Evolutionary conservation across 2,888 invertebrate genomes (phyloP).

Genomic region (Alcis repandata): DNA sequence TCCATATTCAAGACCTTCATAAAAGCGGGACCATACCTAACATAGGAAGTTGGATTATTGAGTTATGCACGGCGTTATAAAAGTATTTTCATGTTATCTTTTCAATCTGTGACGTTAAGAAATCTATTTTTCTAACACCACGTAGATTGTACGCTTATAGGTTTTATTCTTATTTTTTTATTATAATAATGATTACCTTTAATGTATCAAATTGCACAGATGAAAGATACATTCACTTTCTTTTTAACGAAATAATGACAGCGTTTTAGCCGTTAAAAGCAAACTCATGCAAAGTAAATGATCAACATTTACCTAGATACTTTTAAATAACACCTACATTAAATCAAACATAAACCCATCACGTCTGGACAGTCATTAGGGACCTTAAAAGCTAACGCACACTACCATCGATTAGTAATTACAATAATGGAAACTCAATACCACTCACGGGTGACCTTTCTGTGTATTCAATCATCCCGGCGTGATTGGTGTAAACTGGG

Average conservation of each 20-base stretch:
- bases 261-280: neutral
- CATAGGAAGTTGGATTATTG: too few species aligned
- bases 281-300: neutral
- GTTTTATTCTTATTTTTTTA: too few species aligned
- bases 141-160: too few species aligned
- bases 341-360: neutral
- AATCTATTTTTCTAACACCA: too few species aligned
- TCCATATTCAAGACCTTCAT: slow-evolving; percentile 6
- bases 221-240: neutral
- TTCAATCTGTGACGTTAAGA: too few species aligned
- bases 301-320: neutral
- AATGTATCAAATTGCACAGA: neutral
- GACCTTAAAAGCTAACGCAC: slow-evolving; percentile 13
- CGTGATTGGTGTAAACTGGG: slow-evolving; percentile 49
- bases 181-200: too few species aligned
- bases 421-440: slow-evolving; percentile 32
- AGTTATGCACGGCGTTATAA: too few species aligned
- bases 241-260: neutral
- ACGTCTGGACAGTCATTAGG: slow-evolving; percentile 3
- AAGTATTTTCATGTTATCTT: too few species aligned
- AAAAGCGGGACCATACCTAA: neutral
- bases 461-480: slow-evolving; percentile 37
- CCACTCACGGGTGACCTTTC: slow-evolving; percentile 36
- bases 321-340: neutral
- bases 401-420: slow-evolving; percentile 21